Conservation (phyloP, 2,113 vertebrate genomes). For the Propithecus coquereli region DNA sequence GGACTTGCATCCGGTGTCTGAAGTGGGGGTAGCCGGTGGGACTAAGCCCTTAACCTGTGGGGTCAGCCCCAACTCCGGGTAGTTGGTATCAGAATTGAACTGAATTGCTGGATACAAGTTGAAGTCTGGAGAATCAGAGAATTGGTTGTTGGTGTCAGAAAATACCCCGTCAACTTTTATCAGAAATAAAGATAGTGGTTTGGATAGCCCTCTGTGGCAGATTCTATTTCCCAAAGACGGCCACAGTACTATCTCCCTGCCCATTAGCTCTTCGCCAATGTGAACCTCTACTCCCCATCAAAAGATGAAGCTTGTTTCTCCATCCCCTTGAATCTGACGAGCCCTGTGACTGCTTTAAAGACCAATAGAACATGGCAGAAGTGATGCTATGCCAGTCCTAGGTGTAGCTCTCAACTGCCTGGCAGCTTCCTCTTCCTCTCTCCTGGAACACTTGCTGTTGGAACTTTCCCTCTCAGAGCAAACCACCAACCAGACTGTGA, state of each 20-base stretch:
- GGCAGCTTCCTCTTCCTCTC: not conserved
- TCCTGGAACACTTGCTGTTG: not conserved
- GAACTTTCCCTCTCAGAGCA: not conserved
- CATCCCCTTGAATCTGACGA: not conserved
- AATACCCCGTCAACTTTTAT: not conserved
- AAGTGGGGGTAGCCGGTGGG: not conserved
- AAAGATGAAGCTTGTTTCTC: not conserved
- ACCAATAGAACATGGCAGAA: not conserved
- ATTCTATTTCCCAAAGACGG: not conserved
- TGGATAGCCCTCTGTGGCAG: not conserved
- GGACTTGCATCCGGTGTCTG: not conserved
- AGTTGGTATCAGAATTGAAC: not conserved
- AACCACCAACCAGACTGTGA: not conserved
- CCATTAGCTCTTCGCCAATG: not conserved
- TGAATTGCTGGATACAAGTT: not conserved
- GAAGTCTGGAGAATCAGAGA: not conserved
- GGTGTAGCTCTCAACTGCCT: not conserved
- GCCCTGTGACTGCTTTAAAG: not conserved
- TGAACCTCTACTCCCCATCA: not conserved
- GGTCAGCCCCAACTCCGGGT: not conserved
- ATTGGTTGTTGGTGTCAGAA: not conserved
- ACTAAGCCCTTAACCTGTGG: not conserved
- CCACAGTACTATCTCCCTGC: not conserved
- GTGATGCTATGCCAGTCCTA: not conserved
- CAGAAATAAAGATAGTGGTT: not conserved